phyloP scores from a whole-genome alignment of 2,888 invertebrate genomes.

The Phyllotreta cruciferae region DNA sequence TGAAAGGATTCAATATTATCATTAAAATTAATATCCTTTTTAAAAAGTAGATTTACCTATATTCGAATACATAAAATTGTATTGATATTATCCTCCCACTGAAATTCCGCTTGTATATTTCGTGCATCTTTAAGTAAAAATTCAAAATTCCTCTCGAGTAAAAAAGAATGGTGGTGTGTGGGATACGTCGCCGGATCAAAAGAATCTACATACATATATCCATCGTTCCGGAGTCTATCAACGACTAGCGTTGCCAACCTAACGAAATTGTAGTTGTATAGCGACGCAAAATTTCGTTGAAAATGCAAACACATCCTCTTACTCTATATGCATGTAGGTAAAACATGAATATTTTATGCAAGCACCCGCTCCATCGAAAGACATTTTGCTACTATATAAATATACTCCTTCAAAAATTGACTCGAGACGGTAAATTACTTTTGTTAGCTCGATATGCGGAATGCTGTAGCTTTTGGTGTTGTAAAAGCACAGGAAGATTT shows the following conservation, averaged over 20 bases:
- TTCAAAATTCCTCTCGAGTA: constrained; percentile 9
- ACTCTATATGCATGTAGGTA: constrained; percentile 42
- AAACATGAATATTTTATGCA: constrained; percentile 47
- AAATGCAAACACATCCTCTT: constrained; percentile 39
- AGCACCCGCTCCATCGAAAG: constrained; percentile 29
- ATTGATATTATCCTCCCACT: neutral
- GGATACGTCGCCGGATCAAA: constrained; percentile 21
- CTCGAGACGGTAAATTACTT: constrained; percentile 30
- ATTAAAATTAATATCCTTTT: no score
- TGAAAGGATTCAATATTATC: neutral
- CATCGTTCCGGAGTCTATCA: constrained; percentile 42
- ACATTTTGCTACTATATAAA: constrained; percentile 31
- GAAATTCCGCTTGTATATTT: constrained; percentile 5
- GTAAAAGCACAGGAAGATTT: neutral
- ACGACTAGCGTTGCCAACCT: constrained; percentile 40
- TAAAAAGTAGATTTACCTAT: neutral
- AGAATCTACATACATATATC: constrained; percentile 35
- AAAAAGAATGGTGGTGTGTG: constrained; percentile 16
- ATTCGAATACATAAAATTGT: neutral
- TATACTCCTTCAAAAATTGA: constrained; percentile 34
- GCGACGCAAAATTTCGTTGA: constrained; percentile 39
- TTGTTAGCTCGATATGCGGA: constrained; percentile 6
- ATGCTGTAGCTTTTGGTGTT: neutral
- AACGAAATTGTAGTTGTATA: constrained; percentile 47
- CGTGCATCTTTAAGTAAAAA: constrained; percentile 6